phyloP scores from a whole-genome alignment of 2,113 vertebrate species.

The Boulengeromyrus knoepffleri region DNA sequence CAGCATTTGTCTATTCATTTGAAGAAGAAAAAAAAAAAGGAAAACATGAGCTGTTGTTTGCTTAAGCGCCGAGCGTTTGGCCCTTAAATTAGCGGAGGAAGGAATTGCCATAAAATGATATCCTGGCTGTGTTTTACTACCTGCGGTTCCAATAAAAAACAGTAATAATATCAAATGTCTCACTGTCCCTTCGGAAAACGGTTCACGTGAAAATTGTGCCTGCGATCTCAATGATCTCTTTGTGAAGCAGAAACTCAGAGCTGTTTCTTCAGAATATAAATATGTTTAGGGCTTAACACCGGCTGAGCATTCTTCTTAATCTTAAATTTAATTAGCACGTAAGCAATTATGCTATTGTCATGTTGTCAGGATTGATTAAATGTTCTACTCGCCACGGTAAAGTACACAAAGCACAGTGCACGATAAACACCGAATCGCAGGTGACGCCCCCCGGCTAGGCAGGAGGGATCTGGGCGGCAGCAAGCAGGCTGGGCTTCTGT shows the following conservation, averaged over 20 bases:
- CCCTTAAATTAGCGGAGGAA: constrained; percentile 6
- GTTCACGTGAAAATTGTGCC: background rate
- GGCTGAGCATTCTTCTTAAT: background rate
- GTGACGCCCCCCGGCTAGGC: background rate
- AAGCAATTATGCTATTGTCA: background rate
- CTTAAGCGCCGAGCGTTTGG: constrained; percentile 4
- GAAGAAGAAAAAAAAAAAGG: background rate
- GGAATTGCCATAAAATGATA: constrained; percentile 6
- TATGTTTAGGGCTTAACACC: background rate
- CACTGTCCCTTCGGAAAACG: background rate
- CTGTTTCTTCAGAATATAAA: background rate
- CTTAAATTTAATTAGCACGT: background rate
- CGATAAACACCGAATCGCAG: background rate
- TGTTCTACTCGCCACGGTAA: background rate
- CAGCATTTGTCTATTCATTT: background rate
- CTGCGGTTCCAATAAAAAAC: constrained; percentile 5
- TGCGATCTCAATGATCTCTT: background rate
- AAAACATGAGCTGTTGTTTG: constrained; percentile 6
- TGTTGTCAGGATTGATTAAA: background rate
- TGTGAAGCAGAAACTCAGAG: background rate
- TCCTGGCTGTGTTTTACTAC: constrained; percentile 10
- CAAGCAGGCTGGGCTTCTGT: background rate
- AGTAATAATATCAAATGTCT: constrained; percentile 6
- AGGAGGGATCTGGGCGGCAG: background rate
- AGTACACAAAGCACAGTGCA: background rate